Conservation (phyloP, 2,888 invertebrate species). For the Synergus itoensis region DNA sequence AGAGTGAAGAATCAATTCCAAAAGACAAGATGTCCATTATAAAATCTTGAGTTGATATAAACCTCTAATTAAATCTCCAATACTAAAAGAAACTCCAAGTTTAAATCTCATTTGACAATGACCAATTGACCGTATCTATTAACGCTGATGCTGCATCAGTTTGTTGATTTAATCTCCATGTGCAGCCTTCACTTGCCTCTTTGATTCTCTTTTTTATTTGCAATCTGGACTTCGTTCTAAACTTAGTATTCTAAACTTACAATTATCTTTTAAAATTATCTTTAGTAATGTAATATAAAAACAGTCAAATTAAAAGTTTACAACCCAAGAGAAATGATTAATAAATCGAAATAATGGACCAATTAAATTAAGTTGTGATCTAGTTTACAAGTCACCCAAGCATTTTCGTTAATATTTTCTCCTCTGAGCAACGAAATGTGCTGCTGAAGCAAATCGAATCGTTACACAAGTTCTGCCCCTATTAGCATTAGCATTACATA, state of each 20-base stretch:
- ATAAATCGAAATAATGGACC: background rate
- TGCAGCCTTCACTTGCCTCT: background rate
- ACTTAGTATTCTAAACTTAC: background rate
- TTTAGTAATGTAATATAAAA: background rate
- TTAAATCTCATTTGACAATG: background rate
- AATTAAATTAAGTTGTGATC: background rate
- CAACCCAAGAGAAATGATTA: background rate
- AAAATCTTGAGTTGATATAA: background rate
- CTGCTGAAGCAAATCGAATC: conserved; percentile 19
- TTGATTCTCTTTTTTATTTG: background rate
- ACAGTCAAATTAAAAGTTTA: background rate
- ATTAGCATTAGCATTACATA: conserved; percentile 17
- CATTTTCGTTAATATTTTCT: background rate
- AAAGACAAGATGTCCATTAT: no score
- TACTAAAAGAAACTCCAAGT: no score
- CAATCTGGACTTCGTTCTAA: background rate
- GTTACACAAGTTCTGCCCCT: conserved; percentile 28
- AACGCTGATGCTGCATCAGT: background rate
- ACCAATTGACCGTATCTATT: conserved; percentile 7
- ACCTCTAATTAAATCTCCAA: background rate
- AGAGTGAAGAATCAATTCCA: no score
- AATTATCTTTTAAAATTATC: background rate
- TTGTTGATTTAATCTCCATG: background rate
- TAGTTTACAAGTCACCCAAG: background rate
- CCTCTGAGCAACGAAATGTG: background rate